Evolutionary conservation across 2,113 vertebrate genomes (phyloP).

Genomic region (Paratilapia polleni): DNA sequence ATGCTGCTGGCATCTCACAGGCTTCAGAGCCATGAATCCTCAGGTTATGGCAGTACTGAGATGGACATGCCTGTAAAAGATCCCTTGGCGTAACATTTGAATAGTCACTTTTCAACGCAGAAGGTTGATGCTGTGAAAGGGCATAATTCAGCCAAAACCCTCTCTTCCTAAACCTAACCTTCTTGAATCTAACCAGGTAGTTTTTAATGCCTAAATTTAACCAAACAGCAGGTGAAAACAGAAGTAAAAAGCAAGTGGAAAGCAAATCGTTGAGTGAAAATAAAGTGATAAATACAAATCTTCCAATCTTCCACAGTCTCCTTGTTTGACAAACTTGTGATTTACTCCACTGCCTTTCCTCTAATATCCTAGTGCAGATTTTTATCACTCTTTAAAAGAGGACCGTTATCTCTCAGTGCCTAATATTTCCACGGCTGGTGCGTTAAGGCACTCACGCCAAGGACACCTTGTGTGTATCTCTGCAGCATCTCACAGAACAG

Average conservation of each 20-base stretch:
- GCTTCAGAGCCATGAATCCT: not conserved
- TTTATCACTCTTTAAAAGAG: not conserved
- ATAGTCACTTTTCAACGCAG: not conserved
- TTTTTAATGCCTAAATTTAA: not conserved
- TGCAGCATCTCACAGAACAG: not conserved
- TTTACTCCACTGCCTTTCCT: too few species aligned
- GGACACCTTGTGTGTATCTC: constrained; percentile 6
- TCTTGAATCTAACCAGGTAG: not conserved
- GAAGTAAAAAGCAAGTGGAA: not conserved
- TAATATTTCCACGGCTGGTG: not conserved
- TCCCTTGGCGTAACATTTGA: not conserved
- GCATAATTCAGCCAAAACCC: not conserved
- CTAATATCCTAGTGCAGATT: not conserved
- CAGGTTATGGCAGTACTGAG: not conserved
- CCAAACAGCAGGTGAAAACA: not conserved
- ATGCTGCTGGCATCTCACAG: not conserved
- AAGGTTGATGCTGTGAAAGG: not conserved
- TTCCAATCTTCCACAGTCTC: too few species aligned
- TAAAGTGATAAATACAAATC: too few species aligned
- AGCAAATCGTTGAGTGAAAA: not conserved
- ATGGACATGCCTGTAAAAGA: not conserved
- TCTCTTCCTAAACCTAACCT: not conserved
- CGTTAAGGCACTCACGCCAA: not conserved
- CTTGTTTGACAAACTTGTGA: not conserved
- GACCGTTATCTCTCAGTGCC: not conserved